Evolutionary conservation across 2,113 vertebrate genomes (phyloP).

Genomic region (Psilopsiagon aurifrons): DNA sequence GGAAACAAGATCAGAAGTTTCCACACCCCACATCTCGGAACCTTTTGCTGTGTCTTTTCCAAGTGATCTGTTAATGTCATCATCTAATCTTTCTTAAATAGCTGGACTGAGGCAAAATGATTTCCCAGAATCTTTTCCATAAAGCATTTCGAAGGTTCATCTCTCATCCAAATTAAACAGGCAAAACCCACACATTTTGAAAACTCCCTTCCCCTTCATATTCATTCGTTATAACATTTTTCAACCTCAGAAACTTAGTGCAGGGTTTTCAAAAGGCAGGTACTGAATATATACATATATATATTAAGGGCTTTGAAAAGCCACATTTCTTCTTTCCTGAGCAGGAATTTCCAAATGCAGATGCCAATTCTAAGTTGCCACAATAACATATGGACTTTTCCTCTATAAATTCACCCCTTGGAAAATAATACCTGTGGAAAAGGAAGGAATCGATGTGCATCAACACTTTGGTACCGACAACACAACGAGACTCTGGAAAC

Average conservation of each 20-base stretch:
- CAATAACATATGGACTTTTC: not conserved
- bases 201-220: not conserved
- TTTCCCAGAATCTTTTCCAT: not conserved
- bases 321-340: not conserved
- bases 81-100: not conserved
- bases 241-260: not conserved
- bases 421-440: not conserved
- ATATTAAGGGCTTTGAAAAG: not conserved
- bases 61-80: not conserved
- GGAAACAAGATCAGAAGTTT: not conserved
- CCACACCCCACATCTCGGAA: fast-evolving
- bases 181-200: not conserved
- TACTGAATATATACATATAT: not conserved
- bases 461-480: not conserved
- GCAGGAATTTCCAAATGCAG: not conserved
- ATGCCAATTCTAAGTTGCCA: not conserved
- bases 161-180: not conserved
- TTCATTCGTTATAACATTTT: not conserved
- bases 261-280: not conserved
- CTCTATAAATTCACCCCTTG: not conserved
- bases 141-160: not conserved
- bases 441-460: not conserved
- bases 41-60: not conserved
- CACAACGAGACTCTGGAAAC: not conserved
- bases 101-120: not conserved